phyloP scores from a whole-genome alignment of 2,888 invertebrate genomes.

The Lasius fuliginosus region DNA sequence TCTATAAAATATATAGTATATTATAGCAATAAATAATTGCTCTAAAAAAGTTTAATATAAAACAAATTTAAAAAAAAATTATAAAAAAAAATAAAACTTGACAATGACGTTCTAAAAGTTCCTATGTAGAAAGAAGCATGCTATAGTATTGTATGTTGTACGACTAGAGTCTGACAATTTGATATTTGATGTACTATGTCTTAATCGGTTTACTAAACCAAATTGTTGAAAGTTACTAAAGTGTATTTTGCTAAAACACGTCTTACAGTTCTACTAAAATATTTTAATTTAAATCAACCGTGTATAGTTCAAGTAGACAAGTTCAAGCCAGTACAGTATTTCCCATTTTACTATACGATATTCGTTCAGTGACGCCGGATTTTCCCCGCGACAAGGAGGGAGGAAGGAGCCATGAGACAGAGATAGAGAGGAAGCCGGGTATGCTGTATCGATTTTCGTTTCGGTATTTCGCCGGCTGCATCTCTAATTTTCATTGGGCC shows the following conservation, averaged over 20 bases:
- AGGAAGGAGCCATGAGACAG: conserved; percentile 31
- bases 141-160: background rate
- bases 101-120: background rate
- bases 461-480: conserved; percentile 69
- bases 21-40: background rate
- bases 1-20: background rate
- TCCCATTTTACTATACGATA: conserved; percentile 54
- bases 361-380: conserved; percentile 37
- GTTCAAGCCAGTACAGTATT: conserved; percentile 33
- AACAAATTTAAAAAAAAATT: background rate
- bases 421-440: conserved; percentile 44
- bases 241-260: background rate
- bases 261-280: conserved; percentile 12
- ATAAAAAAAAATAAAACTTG: background rate
- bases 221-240: conserved; percentile 3
- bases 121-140: background rate
- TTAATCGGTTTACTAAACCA: background rate
- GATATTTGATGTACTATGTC: background rate
- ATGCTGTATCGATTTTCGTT: conserved; percentile 77
- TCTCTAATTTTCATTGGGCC: conserved; percentile 69
- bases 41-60: background rate
- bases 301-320: conserved; percentile 7
- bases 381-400: conserved; percentile 41
- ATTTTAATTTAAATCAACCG: conserved; percentile 19
- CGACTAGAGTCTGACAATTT: background rate